A percentile compares a stretch with the other conserved stretches of the same genome.
These are phyloP conservation scores for Chrysodeixis includens DNA, from an alignment of 2,888 invertebrate species.

Conservation along the genomic window DNA sequence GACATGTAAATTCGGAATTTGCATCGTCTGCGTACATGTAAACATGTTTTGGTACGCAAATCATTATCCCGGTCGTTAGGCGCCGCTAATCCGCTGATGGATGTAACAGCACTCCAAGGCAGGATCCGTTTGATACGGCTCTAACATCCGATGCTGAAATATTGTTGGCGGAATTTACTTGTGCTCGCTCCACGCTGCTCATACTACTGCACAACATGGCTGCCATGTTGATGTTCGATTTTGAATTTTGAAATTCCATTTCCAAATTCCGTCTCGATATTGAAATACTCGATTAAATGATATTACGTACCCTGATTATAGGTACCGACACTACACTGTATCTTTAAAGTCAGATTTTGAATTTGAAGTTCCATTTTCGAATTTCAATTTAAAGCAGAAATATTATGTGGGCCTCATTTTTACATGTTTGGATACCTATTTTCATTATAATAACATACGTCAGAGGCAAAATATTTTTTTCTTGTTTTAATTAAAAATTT, in stretches of 20 bases:
- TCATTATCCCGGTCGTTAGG: conserved; percentile 51
- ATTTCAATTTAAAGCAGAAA: too few relatives aligned
- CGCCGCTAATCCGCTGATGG: conserved; percentile 51
- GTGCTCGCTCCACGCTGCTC: conserved; percentile 16
- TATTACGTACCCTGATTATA: background rate
- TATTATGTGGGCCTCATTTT: too few relatives aligned
- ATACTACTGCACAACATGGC: background rate
- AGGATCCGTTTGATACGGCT: conserved; percentile 40
- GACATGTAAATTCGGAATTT: conserved; percentile 23
- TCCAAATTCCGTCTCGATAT: background rate
- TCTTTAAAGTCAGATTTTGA: too few relatives aligned
- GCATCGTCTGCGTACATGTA: conserved; percentile 34
- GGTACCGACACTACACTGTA: too few relatives aligned
- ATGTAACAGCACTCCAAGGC: conserved; percentile 42
- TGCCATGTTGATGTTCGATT: background rate
- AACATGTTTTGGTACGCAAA: conserved; percentile 49
- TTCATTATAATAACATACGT: too few relatives aligned
- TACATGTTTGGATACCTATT: too few relatives aligned
- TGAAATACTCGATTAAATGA: conserved; percentile 2
- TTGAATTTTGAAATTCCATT: background rate
- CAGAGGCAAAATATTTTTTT: too few relatives aligned
- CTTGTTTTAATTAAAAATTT: too few relatives aligned
- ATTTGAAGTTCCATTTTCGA: too few relatives aligned
- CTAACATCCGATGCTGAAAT: conserved; percentile 40
- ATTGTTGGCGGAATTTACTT: conserved; percentile 22